Evolutionary conservation across 2,888 invertebrate genomes (phyloP).

Genomic region (Oscheius sp.): DNA sequence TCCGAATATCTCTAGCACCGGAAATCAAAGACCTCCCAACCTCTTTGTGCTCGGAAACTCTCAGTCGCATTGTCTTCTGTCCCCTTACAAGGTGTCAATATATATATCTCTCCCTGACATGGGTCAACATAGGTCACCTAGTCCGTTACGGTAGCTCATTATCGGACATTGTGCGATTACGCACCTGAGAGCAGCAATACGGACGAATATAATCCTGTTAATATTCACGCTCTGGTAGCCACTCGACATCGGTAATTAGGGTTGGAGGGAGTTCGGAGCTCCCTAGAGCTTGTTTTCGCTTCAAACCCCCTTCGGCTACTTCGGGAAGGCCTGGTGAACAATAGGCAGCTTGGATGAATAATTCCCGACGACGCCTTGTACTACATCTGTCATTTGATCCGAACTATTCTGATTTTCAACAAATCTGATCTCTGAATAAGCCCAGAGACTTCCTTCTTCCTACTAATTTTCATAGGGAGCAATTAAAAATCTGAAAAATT

Average conservation of each 20-base stretch:
- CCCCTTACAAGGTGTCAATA: slow-evolving; percentile 17
- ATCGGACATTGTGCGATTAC: background rate
- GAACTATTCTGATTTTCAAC: too few species aligned
- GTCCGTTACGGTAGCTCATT: slow-evolving; percentile 25
- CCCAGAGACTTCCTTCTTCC: background rate
- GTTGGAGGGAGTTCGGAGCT: background rate
- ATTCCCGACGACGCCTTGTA: too few species aligned
- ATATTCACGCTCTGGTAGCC: slow-evolving; percentile 22
- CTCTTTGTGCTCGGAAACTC: background rate
- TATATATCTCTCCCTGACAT: too few species aligned
- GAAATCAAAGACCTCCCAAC: background rate
- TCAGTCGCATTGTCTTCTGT: slow-evolving; percentile 12
- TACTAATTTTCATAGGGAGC: background rate
- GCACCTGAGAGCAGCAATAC: slow-evolving; percentile 26
- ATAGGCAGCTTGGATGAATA: background rate
- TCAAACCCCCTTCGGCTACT: background rate
- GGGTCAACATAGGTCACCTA: slow-evolving; percentile 16
- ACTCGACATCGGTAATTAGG: slow-evolving; percentile 22
- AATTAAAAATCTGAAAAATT: background rate
- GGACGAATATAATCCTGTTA: slow-evolving; percentile 21
- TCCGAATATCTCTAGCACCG: background rate
- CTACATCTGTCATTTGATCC: too few species aligned
- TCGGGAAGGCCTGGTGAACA: background rate
- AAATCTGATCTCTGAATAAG: too few species aligned
- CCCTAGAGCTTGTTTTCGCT: background rate